Evolutionary conservation across 2,113 vertebrate genomes (phyloP).

Genomic region (Elachura formosa): DNA sequence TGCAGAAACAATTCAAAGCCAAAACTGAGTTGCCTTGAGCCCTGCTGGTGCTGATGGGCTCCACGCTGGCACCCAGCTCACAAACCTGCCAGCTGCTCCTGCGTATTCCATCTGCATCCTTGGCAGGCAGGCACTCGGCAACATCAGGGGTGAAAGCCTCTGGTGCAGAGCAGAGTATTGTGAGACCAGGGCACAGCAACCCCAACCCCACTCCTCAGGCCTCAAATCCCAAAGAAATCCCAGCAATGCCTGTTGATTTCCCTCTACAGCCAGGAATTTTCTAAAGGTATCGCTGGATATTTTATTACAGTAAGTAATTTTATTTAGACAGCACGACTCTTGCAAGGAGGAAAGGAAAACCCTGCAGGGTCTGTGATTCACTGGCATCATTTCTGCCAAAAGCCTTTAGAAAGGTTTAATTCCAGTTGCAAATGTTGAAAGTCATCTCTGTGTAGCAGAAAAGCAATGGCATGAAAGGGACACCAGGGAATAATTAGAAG

Average conservation of each 20-base stretch:
- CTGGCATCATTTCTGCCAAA: not conserved
- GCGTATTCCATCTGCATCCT: not conserved
- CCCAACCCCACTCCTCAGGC: not conserved
- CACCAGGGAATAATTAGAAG: constrained; percentile 43
- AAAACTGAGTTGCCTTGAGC: not conserved
- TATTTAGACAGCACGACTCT: not conserved
- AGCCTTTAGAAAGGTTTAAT: not conserved
- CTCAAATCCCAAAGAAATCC: not conserved
- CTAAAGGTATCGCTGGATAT: not conserved
- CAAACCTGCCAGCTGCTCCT: not conserved
- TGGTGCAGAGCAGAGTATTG: not conserved
- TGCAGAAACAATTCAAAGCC: not conserved
- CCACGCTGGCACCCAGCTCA: not conserved
- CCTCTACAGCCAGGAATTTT: not conserved
- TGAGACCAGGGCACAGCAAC: not conserved
- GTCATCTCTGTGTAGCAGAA: not conserved
- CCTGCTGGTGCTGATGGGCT: not conserved
- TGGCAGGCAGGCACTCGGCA: not conserved
- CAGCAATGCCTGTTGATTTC: not conserved
- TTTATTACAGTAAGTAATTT: not conserved
- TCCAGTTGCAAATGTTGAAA: not conserved
- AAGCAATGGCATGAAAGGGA: not conserved
- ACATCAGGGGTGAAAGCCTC: not conserved
- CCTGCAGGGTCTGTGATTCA: not conserved
- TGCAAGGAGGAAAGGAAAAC: not conserved